Conservation (phyloP, 2,888 invertebrate genomes). For the Xanthorhoe designata region DNA sequence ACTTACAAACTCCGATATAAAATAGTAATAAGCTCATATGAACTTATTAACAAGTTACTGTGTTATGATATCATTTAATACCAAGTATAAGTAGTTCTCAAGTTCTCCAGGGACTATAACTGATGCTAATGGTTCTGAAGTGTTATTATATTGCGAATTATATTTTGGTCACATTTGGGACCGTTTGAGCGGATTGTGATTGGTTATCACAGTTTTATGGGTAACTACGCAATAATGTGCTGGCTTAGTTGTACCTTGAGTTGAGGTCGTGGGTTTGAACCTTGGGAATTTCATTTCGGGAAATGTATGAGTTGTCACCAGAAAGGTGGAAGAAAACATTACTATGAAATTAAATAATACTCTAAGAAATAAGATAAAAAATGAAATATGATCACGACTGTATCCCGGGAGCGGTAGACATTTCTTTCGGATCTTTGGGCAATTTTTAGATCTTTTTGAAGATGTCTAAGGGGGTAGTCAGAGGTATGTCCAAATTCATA, state of each 20-base stretch:
- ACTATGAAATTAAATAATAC: no score
- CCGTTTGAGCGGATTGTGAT: neutral
- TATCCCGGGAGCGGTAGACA: no score
- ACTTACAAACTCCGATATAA: no score
- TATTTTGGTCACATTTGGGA: conserved; percentile 10
- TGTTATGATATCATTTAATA: neutral
- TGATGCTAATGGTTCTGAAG: neutral
- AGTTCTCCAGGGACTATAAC: neutral
- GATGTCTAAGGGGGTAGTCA: no score
- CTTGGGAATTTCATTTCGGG: neutral
- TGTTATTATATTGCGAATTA: conserved; percentile 20
- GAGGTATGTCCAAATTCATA: no score
- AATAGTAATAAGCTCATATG: no score
- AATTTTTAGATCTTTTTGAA: no score
- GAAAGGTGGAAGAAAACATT: no score
- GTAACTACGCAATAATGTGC: neutral
- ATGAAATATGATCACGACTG: no score
- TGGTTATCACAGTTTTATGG: neutral
- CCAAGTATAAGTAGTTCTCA: neutral
- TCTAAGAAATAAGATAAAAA: no score
- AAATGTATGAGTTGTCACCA: neutral
- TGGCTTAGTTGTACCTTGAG: neutral
- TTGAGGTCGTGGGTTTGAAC: neutral
- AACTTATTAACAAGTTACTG: no score
- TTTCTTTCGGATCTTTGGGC: no score